Evolutionary conservation across 2,888 invertebrate genomes (phyloP).

Genomic region (Aplocera efformata): DNA sequence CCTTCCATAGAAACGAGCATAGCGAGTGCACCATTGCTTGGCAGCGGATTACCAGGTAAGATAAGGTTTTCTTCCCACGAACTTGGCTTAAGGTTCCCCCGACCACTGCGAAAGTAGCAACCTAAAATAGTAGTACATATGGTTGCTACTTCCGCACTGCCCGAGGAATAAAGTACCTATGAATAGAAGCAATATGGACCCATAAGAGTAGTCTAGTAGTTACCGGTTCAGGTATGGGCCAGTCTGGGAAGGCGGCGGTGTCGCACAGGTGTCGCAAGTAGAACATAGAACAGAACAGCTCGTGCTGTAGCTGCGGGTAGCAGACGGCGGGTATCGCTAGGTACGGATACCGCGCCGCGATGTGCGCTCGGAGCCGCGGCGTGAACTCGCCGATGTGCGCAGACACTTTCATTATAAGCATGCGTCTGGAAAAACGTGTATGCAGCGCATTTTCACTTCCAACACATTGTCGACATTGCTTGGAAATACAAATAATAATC

Average conservation of each 20-base stretch:
- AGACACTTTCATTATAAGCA: slow-evolving; percentile 98
- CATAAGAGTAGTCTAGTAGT: slow-evolving; percentile 6
- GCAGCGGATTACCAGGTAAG: too few relatives aligned
- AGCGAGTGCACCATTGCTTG: too few relatives aligned
- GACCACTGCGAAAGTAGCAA: too few relatives aligned
- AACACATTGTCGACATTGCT: too few relatives aligned
- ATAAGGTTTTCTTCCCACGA: too few relatives aligned
- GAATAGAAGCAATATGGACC: not conserved
- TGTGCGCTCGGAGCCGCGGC: slow-evolving; percentile 95
- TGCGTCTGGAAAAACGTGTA: slow-evolving; percentile 77
- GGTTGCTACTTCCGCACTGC: too few relatives aligned
- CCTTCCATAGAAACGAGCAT: too few relatives aligned
- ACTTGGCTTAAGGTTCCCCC: too few relatives aligned
- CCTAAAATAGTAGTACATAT: too few relatives aligned
- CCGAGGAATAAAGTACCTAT: too few relatives aligned
- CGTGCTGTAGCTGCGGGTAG: slow-evolving; percentile 96
- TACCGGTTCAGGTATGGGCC: slow-evolving; percentile 87
- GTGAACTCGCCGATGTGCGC: slow-evolving; percentile 99
- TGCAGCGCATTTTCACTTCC: too few relatives aligned
- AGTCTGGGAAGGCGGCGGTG: slow-evolving; percentile 93
- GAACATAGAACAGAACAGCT: slow-evolving; percentile 99
- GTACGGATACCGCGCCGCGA: slow-evolving; percentile 96
- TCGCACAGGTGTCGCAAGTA: slow-evolving; percentile 98
- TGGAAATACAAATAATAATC: too few relatives aligned
- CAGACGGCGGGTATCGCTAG: slow-evolving; percentile 95